Percentiles rank a stretch among this genome's conserved stretches.
Conservation (phyloP, 2,797 vertebrate species). For the Arnoldichthys spilopterus region DNA sequence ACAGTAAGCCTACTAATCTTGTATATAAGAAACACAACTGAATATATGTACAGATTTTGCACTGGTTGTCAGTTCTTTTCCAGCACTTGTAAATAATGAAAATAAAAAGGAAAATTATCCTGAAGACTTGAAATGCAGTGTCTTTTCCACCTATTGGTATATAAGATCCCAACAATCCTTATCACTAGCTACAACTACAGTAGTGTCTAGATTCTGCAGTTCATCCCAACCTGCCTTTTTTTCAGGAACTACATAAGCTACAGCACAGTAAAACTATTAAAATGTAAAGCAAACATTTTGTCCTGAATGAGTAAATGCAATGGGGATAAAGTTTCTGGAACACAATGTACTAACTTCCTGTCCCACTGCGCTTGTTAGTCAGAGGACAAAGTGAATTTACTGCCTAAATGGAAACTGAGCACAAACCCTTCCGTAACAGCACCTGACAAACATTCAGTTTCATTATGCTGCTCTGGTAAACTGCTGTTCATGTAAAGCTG, state of each 20-base stretch:
- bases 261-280: too few relatives aligned
- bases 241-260: not conserved
- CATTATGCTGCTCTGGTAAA: not conserved
- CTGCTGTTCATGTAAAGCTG: not conserved
- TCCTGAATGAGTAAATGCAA: not conserved
- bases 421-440: not conserved
- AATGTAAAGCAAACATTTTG: too few relatives aligned
- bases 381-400: not conserved
- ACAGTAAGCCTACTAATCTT: slow-evolving; percentile 69
- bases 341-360: not conserved
- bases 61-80: slow-evolving; percentile 76
- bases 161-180: too few relatives aligned
- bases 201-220: not conserved
- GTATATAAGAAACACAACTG: slow-evolving; percentile 73
- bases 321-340: not conserved
- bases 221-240: not conserved
- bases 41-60: slow-evolving; percentile 83
- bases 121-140: slow-evolving; percentile 7
- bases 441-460: not conserved
- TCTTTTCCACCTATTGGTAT: too few relatives aligned
- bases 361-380: not conserved
- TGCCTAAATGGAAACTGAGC: slow-evolving; percentile 7
- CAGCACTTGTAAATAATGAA: slow-evolving; percentile 80
- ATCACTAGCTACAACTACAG: too few relatives aligned
- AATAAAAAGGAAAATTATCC: slow-evolving; percentile 58